Conservation (phyloP, 2,888 invertebrate species). For the Latrodectus hesperus region DNA sequence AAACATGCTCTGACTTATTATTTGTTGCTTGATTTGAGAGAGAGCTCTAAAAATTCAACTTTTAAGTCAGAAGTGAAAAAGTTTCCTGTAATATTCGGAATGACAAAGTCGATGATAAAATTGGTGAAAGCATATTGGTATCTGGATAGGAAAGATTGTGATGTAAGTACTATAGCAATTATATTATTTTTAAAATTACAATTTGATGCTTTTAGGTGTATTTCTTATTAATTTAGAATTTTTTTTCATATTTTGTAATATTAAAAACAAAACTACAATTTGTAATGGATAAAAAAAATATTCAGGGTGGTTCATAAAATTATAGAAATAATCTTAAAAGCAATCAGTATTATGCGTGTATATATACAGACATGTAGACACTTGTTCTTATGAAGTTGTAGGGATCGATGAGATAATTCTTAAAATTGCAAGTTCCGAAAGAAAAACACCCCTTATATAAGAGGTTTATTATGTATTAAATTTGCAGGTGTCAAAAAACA, state of each 20-base stretch:
- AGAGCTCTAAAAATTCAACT: constrained; percentile 78
- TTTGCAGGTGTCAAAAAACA: no score
- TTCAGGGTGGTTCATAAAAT: no score
- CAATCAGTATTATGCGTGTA: no score
- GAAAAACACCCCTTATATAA: no score
- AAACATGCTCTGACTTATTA: constrained; percentile 89
- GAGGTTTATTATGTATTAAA: no score
- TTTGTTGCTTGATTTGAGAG: constrained; percentile 85
- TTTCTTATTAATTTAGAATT: background rate
- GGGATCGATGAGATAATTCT: no score
- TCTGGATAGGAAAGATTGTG: constrained; percentile 88
- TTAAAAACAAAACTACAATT: no score
- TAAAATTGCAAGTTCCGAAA: no score
- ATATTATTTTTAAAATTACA: background rate
- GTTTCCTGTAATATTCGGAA: constrained; percentile 37
- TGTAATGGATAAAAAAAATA: no score
- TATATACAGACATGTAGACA: no score
- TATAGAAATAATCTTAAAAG: no score
- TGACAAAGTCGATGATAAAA: constrained; percentile 82
- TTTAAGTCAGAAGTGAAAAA: constrained; percentile 30
- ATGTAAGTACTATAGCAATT: constrained; percentile 77
- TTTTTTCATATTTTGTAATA: background rate
- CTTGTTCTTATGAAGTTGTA: no score
- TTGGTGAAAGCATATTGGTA: constrained; percentile 92
- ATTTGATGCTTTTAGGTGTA: background rate